Evolutionary conservation across 2,113 vertebrate genomes (phyloP), one percentile per base, ranked within the genome.

Genomic region (Rousettus leschenaultii): DNA sequence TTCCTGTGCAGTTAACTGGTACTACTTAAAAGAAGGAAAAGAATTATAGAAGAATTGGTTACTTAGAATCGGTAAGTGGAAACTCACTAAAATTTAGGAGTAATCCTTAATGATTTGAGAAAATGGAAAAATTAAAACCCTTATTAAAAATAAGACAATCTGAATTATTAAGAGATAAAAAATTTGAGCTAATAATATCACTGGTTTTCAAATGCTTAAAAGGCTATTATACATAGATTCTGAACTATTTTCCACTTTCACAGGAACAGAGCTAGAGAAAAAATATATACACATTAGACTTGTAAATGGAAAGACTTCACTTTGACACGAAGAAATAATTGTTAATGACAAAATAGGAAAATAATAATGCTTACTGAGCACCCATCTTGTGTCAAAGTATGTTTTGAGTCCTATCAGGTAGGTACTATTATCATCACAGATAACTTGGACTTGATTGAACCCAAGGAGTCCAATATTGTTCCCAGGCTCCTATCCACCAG

Each of bases 11-110:
- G 59, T 57, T 53, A 89, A 80, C 78, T 68, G 26, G 18, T 89
- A 38, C 33, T 89, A 84, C 83, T 88, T 70, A 70, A 94, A 16
- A 82, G 75, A 93, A 82, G 45, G 65, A 26, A 95, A 66, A 82
- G 68, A 80, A 7, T 78, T 15, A 85, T 21, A 73, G 51, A 21
- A 51, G 24, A 91, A 85, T 16, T 74, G 51, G 11, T 57, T 48
- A 21, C 24, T 92, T 86, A 73, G 35, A 78, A 78, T 48, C 59
- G 13, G 22, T 75, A 86, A 77, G 43, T 28, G 16, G 70, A 92
- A 75, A 61, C 19, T 30, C 45, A 63, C 71, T 53, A 77, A 86
- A 92, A 89, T 77, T 21, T 63, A 55, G 28, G 28, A 75, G 21
- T 86, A 75, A 86, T 68, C 26, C 11, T 53, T 94, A 53, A 28